Conservation (phyloP, 2,797 vertebrate species). For the Onychomys torridus region DNA sequence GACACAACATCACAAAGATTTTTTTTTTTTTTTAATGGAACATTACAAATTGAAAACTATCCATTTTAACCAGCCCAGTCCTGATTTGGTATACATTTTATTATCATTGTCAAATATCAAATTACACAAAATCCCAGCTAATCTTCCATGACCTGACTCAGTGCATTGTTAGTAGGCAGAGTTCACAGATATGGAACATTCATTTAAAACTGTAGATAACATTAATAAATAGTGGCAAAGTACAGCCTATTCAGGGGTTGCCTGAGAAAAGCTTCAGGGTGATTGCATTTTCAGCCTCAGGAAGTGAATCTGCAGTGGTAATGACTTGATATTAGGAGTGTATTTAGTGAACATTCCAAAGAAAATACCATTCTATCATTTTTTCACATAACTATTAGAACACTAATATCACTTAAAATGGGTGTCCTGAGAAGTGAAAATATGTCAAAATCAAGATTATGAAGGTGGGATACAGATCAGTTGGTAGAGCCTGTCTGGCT, state of each 20-base stretch:
- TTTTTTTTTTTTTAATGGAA: constrained; percentile 47
- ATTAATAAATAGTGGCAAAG: constrained; percentile 62
- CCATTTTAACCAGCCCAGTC: constrained; percentile 64
- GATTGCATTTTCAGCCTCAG: background rate
- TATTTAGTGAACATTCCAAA: constrained; percentile 37
- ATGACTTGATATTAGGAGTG: background rate
- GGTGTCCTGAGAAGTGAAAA: constrained; percentile 2
- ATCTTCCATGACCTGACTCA: constrained; percentile 70
- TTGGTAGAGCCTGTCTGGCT: background rate
- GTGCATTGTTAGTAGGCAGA: constrained; percentile 34
- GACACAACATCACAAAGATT: background rate
- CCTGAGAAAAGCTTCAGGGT: background rate
- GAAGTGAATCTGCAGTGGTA: background rate
- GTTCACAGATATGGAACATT: constrained; percentile 28
- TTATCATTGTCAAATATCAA: constrained; percentile 70
- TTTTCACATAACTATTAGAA: constrained; percentile 28
- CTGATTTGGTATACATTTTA: constrained; percentile 36
- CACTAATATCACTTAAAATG: background rate
- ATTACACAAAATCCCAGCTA: constrained; percentile 71
- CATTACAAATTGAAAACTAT: constrained; percentile 53
- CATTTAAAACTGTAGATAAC: constrained; percentile 70
- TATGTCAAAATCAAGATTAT: background rate
- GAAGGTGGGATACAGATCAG: background rate
- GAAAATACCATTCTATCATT: constrained; percentile 65
- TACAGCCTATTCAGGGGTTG: constrained; percentile 13